These are phyloP conservation scores for Trimorus sp. DNA, from an alignment of 2,888 invertebrate genomes.

Conservation along the genomic window DNA sequence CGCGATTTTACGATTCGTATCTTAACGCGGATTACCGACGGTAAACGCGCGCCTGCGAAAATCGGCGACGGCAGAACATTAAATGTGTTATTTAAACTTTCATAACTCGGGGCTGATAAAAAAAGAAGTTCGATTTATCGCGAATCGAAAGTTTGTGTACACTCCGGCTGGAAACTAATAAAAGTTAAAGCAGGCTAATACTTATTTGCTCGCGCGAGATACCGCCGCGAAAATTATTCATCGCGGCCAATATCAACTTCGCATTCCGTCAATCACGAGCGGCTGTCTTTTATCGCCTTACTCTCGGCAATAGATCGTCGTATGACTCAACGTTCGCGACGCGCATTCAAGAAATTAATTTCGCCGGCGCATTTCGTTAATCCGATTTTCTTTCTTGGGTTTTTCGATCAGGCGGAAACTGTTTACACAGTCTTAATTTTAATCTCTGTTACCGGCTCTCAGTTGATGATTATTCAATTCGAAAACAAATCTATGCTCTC, in stretches of 20 bases:
- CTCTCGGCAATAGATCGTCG: background rate
- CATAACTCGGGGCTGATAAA: constrained; percentile 27
- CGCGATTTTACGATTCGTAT: constrained; percentile 13
- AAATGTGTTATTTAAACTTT: constrained; percentile 36
- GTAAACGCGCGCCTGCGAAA: constrained; percentile 15
- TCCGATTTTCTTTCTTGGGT: no score
- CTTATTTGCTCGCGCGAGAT: constrained; percentile 12
- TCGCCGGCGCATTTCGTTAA: background rate
- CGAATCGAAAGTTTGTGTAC: constrained; percentile 22
- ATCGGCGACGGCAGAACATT: constrained; percentile 6
- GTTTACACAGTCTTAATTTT: no score
- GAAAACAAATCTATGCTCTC: no score
- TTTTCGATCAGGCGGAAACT: no score
- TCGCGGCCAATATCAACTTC: constrained; percentile 16
- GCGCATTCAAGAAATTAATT: background rate
- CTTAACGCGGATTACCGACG: background rate
- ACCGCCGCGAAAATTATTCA: constrained; percentile 19
- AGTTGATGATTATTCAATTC: no score
- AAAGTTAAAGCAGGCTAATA: constrained; percentile 27
- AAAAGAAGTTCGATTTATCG: constrained; percentile 24
- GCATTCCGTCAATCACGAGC: constrained; percentile 11
- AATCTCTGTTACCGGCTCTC: no score
- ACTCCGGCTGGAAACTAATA: constrained; percentile 26
- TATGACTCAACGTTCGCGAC: no score
- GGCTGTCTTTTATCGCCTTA: constrained; percentile 8